Conservation (phyloP, 2,113 vertebrate species). For the Tautogolabrus adspersus region DNA sequence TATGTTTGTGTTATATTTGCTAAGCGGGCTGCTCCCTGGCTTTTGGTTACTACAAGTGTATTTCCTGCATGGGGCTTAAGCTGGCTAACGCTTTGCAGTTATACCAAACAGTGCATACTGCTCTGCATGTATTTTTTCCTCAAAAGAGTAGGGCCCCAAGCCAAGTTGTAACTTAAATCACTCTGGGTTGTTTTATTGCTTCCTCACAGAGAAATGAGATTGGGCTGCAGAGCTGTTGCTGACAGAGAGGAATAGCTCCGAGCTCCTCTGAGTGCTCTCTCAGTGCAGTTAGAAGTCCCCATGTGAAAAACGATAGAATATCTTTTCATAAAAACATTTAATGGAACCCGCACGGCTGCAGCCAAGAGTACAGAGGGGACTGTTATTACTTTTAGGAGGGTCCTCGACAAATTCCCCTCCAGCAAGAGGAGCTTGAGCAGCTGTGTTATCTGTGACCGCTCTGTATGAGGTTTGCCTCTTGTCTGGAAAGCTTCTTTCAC, state of each 20-base stretch:
- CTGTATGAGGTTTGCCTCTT: conserved; percentile 27
- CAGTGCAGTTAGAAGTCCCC: conserved; percentile 48
- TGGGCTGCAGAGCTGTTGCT: conserved; percentile 56
- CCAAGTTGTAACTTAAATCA: conserved; percentile 72
- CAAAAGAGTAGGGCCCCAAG: conserved; percentile 51
- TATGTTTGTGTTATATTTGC: conserved; percentile 65
- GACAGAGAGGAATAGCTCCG: conserved; percentile 55
- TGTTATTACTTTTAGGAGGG: conserved; percentile 57
- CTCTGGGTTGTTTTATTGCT: conserved; percentile 65
- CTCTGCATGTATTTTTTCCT: conserved; percentile 51
- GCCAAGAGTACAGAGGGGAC: conserved; percentile 52
- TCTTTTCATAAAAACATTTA: conserved; percentile 71
- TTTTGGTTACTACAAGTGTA: conserved; percentile 51
- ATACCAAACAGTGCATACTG: conserved; percentile 41
- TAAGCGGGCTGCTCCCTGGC: conserved; percentile 43
- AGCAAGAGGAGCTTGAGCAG: conserved; percentile 43
- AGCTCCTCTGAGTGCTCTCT: conserved; percentile 41
- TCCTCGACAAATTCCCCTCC: conserved; percentile 46
- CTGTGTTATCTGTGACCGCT: conserved; percentile 59
- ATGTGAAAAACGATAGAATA: conserved; percentile 61
- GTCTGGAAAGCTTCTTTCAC: conserved; percentile 56
- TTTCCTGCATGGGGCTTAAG: conserved; percentile 42
- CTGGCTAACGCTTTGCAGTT: conserved; percentile 55
- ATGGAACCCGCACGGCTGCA: conserved; percentile 55
- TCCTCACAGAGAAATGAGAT: conserved; percentile 71